Evolutionary conservation across 2,113 vertebrate genomes (phyloP).

Genomic region (Alectura lathami): DNA sequence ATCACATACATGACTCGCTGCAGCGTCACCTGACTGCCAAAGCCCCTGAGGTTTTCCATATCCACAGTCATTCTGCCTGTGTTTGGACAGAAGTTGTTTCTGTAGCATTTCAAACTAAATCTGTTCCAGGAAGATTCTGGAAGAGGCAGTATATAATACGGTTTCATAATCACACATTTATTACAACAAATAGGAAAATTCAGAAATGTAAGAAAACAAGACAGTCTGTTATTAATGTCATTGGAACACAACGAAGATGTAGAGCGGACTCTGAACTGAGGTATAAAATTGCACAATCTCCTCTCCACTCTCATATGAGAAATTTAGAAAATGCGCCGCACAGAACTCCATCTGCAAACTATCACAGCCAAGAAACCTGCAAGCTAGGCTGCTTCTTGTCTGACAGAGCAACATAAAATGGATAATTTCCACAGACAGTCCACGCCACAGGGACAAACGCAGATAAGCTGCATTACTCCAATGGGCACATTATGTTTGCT

Average conservation of each 20-base stretch:
- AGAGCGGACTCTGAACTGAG: not conserved
- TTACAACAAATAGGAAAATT: not conserved
- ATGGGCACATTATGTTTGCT: not conserved
- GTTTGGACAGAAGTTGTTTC: slow-evolving; percentile 29
- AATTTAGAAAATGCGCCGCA: not conserved
- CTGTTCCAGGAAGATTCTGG: slow-evolving; percentile 24
- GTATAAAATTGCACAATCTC: not conserved
- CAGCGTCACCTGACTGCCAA: not conserved
- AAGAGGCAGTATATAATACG: not conserved
- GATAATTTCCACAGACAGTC: not conserved
- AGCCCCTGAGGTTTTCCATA: slow-evolving; percentile 1
- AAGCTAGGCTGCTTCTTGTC: not conserved
- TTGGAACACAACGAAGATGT: not conserved
- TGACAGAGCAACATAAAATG: not conserved
- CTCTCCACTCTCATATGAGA: not conserved
- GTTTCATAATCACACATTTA: not conserved
- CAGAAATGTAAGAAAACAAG: not conserved
- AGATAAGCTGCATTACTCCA: not conserved
- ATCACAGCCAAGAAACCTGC: not conserved
- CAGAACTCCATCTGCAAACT: not conserved
- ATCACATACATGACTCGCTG: not conserved
- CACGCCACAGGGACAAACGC: not conserved
- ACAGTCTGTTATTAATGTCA: not conserved
- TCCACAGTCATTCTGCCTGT: not conserved
- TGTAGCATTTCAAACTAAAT: slow-evolving; percentile 15